Conservation (phyloP, 2,113 vertebrate species). For the Eptatretus burgeri region DNA sequence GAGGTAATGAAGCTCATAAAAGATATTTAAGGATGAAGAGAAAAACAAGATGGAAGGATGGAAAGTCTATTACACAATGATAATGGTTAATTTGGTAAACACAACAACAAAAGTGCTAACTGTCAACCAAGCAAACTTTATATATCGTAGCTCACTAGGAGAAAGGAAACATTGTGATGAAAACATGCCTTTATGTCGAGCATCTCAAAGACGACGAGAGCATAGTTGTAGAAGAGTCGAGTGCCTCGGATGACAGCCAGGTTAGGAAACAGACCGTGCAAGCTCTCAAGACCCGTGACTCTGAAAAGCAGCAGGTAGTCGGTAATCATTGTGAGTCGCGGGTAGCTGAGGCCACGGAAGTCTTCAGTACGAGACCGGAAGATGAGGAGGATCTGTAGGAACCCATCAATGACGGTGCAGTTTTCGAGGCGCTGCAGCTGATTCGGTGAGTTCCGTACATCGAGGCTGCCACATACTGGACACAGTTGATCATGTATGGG, state of each 20-base stretch:
- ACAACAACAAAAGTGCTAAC: too few relatives aligned
- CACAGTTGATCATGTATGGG: too few relatives aligned
- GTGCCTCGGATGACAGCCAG: slow-evolving; percentile 24
- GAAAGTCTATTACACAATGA: too few relatives aligned
- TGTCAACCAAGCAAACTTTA: too few relatives aligned
- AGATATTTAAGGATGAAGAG: too few relatives aligned
- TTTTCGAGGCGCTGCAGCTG: slow-evolving; percentile 29
- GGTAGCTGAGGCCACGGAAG: slow-evolving; percentile 25
- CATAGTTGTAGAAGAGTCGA: slow-evolving; percentile 28
- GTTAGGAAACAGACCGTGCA: slow-evolving; percentile 32
- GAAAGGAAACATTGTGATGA: too few relatives aligned
- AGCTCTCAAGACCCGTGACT: slow-evolving; percentile 28
- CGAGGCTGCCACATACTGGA: slow-evolving; percentile 32
- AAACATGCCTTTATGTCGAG: slow-evolving; percentile 16
- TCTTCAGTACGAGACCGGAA: slow-evolving; percentile 25
- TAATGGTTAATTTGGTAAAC: too few relatives aligned
- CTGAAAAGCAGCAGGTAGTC: slow-evolving; percentile 36
- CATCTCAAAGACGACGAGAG: slow-evolving; percentile 34
- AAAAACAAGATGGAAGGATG: too few relatives aligned
- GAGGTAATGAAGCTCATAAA: too few relatives aligned
- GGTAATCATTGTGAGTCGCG: slow-evolving; percentile 26
- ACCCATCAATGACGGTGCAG: slow-evolving; percentile 30
- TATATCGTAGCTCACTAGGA: too few relatives aligned
- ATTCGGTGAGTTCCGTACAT: slow-evolving; percentile 25
- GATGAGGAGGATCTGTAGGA: slow-evolving; percentile 34